phyloP scores from a whole-genome alignment of 2,113 vertebrate genomes.

The Chloropsis hardwickii region DNA sequence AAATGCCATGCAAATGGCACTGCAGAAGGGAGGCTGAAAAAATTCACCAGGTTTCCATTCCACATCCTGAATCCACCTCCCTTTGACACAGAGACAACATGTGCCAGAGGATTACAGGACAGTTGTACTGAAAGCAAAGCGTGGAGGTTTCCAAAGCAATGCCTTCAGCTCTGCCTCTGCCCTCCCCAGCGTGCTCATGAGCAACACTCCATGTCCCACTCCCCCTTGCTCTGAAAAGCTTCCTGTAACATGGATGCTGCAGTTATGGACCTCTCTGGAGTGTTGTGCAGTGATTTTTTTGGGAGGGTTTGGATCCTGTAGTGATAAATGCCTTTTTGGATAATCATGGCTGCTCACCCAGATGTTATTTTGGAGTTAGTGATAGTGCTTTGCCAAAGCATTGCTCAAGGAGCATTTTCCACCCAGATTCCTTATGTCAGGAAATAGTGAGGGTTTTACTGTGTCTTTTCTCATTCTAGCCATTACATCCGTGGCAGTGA shows the following conservation, averaged over 20 bases:
- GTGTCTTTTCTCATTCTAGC: background rate
- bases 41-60: background rate
- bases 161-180: background rate
- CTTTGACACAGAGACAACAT: accelerated
- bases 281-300: background rate
- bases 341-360: background rate
- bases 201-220: background rate
- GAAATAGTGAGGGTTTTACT: background rate
- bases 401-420: slow-evolving; percentile 6
- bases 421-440: background rate
- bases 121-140: background rate
- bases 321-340: background rate
- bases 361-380: background rate
- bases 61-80: background rate
- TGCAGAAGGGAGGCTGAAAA: background rate
- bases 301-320: background rate
- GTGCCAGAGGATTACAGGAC: background rate
- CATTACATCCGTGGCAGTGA: background rate
- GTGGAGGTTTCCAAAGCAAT: background rate
- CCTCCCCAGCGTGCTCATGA: background rate
- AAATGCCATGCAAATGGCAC: background rate
- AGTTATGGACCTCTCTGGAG: background rate
- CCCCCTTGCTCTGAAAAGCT: background rate
- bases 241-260: background rate
- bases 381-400: background rate